phyloP scores from a whole-genome alignment of 1,140 invertebrate species.

The Dendrolimus kikuchii region DNA sequence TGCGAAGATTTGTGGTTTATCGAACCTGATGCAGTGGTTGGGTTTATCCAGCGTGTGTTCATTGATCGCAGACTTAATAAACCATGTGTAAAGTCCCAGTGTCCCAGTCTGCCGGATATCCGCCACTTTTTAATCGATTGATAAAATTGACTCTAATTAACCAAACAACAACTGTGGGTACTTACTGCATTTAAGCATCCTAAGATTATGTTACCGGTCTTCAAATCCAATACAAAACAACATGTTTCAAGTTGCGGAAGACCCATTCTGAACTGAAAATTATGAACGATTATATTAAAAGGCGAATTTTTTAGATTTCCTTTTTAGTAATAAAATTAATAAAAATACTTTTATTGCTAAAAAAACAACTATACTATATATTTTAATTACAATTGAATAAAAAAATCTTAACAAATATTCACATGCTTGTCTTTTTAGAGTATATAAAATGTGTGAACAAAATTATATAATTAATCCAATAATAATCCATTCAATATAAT shows the following conservation, averaged over 20 bases:
- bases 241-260: conserved; percentile 40
- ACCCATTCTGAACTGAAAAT: conserved; percentile 38
- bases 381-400: neutral
- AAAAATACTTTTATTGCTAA: neutral
- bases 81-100: too few relatives aligned
- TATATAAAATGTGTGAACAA: neutral
- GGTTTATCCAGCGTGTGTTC: too few relatives aligned
- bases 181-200: conserved; percentile 48
- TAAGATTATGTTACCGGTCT: conserved; percentile 50
- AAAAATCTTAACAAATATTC: too few relatives aligned
- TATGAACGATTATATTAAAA: too few relatives aligned
- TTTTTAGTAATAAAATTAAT: neutral
- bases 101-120: too few relatives aligned
- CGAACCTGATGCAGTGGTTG: too few relatives aligned
- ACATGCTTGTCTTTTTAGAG: neutral
- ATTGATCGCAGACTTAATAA: too few relatives aligned
- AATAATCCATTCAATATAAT: neutral
- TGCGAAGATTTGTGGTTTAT: too few relatives aligned
- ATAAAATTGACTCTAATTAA: neutral
- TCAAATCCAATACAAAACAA: conserved; percentile 48
- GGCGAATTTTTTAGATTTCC: too few relatives aligned
- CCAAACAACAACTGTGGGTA: conserved; percentile 8
- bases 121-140: too few relatives aligned
- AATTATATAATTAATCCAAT: neutral
- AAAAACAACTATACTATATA: neutral